phyloP scores from a whole-genome alignment of 1,140 invertebrate genomes.

The Euschistus heros region DNA sequence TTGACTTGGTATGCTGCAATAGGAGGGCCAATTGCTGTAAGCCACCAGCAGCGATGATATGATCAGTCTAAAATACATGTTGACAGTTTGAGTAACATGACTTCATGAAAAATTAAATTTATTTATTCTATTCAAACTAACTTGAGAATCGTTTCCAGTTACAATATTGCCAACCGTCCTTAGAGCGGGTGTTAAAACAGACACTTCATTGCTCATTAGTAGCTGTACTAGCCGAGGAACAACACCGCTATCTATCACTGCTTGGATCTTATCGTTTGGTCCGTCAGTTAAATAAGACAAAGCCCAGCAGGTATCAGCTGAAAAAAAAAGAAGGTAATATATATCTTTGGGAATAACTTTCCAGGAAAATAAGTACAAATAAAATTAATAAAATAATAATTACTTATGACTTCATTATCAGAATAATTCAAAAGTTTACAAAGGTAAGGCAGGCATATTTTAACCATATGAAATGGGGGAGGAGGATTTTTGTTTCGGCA shows the following conservation, averaged over 20 bases:
- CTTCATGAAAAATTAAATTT: neutral
- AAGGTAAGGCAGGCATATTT: conserved; percentile 70
- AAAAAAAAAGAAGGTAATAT: conserved; percentile 25
- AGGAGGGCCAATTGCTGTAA: conserved; percentile 59
- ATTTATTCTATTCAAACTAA: conserved; percentile 30
- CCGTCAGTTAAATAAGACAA: conserved; percentile 93
- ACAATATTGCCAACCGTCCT: conserved; percentile 80
- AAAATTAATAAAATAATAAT: conserved; percentile 24
- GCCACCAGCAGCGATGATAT: conserved; percentile 70
- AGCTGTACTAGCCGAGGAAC: conserved; percentile 67
- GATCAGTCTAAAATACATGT: conserved; percentile 62
- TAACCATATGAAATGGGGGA: conserved; percentile 62
- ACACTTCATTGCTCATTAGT: conserved; percentile 55
- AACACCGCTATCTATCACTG: conserved; percentile 57
- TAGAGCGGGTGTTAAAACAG: conserved; percentile 80
- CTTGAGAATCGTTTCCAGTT: conserved; percentile 66
- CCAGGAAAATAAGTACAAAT: neutral
- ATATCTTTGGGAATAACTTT: neutral
- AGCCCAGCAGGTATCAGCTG: conserved; percentile 92
- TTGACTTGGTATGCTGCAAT: conserved; percentile 60
- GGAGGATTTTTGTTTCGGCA: conserved; percentile 86
- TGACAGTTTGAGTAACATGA: neutral
- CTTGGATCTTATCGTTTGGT: conserved; percentile 84
- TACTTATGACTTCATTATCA: conserved; percentile 65
- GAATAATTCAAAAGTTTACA: conserved; percentile 59